Evolutionary conservation across 92 coral and sea anemone genomes (phyloP).

Genomic region (Heliopora coerulea): DNA sequence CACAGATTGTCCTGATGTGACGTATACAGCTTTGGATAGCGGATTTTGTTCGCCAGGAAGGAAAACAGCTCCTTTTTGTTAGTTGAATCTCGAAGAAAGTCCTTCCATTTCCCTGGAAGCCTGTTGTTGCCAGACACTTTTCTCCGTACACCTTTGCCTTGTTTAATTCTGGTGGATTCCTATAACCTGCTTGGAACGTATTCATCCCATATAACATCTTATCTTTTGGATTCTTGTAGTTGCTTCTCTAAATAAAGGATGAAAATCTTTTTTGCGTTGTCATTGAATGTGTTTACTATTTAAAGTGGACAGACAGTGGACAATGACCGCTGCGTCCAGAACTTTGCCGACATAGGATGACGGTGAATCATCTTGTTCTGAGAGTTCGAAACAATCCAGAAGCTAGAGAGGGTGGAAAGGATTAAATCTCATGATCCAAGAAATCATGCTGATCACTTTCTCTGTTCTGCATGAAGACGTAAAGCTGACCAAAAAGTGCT

Average conservation of each 20-base stretch:
- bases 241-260: constrained; percentile 29
- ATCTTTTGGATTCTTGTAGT: constrained; percentile 19
- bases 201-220: constrained; percentile 39
- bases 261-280: constrained; percentile 43
- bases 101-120: constrained; percentile 28
- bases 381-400: background rate
- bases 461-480: constrained; percentile 33
- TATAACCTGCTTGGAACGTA: constrained; percentile 44
- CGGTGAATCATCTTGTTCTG: constrained; percentile 29
- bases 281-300: constrained; percentile 31
- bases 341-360: constrained; percentile 48
- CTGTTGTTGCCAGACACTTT: constrained; percentile 33
- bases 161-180: constrained; percentile 42
- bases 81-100: constrained; percentile 47
- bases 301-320: constrained; percentile 43
- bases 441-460: constrained; percentile 39
- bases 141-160: constrained; percentile 41
- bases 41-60: too few relatives aligned
- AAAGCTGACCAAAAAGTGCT: constrained; percentile 47
- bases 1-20: too few relatives aligned
- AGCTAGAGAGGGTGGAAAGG: constrained; percentile 45
- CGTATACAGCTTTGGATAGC: too few relatives aligned
- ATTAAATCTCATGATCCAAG: constrained; percentile 45
- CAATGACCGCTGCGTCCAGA: constrained; percentile 49
- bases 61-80: constrained; percentile 52